Percentiles rank a stretch among this genome's conserved stretches.
These are phyloP conservation scores for Hydrolagus colliei DNA, from an alignment of 2,797 vertebrate species.

Conservation along the genomic window DNA sequence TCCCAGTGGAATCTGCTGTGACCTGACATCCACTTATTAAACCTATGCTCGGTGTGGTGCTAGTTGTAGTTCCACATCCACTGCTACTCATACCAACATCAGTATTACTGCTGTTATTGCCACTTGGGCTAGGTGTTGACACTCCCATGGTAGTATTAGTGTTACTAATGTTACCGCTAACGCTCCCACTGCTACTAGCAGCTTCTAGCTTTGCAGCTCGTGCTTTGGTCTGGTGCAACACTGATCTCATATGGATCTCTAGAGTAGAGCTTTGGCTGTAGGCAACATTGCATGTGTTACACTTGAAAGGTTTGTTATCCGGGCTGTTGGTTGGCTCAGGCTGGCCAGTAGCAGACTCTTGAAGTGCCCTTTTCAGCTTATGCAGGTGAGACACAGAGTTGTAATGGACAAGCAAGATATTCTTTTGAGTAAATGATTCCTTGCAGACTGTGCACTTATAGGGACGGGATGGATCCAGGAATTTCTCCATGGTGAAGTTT, in stretches of 20 bases:
- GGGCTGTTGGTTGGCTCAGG: conserved; percentile 93
- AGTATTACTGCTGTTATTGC: conserved; percentile 55
- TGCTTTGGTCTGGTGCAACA: conserved; percentile 96
- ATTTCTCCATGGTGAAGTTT: conserved; percentile 99
- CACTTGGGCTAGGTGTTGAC: conserved; percentile 21
- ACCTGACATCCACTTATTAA: conserved; percentile 66
- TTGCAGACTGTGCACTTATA: conserved; percentile 99
- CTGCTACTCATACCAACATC: conserved; percentile 52
- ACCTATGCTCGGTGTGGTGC: conserved; percentile 56
- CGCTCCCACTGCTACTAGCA: conserved; percentile 58
- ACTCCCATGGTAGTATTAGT: conserved; percentile 12
- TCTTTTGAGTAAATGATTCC: conserved; percentile 98
- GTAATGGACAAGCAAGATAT: conserved; percentile 96
- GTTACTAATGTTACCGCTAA: conserved; percentile 20
- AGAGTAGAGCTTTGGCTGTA: conserved; percentile 98
- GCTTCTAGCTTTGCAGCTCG: conserved; percentile 95
- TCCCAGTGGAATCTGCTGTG: conserved; percentile 58
- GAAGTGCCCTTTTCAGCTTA: conserved; percentile 94
- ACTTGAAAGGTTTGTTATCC: conserved; percentile 98
- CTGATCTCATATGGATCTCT: conserved; percentile 98
- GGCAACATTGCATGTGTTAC: conserved; percentile 94
- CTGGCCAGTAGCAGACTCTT: conserved; percentile 88
- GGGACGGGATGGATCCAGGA: conserved; percentile 92
- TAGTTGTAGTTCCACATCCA: conserved; percentile 44
- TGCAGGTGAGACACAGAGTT: conserved; percentile 98